A percentile compares a stretch with the other conserved stretches of the same genome.
Conservation (phyloP, 2,797 vertebrate genomes). For the Diglossa cyanea region DNA sequence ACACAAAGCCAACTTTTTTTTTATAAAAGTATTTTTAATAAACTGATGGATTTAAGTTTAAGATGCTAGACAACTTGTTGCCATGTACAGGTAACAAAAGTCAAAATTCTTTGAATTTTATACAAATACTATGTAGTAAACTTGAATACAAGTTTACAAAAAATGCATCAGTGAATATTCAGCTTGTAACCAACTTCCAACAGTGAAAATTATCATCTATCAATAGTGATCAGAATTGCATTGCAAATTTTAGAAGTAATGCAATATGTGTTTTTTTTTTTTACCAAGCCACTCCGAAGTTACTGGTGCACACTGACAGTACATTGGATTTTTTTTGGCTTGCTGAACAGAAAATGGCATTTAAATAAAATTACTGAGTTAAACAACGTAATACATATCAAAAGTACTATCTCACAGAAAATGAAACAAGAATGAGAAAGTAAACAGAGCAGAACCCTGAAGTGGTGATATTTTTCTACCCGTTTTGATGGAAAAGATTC, state of each 20-base stretch:
- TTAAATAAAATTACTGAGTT: constrained; percentile 44
- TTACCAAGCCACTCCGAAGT: constrained; percentile 42
- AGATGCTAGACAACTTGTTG: constrained; percentile 74
- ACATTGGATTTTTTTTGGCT: constrained; percentile 68
- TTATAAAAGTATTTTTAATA: constrained; percentile 81
- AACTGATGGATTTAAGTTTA: constrained; percentile 79
- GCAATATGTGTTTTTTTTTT: constrained; percentile 35
- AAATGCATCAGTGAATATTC: constrained; percentile 69
- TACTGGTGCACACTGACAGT: constrained; percentile 27
- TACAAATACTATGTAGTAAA: constrained; percentile 80
- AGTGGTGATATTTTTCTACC: constrained; percentile 69
- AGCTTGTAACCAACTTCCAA: constrained; percentile 62
- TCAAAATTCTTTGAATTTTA: constrained; percentile 75
- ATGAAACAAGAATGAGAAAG: constrained; percentile 44
- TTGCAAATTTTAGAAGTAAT: constrained; percentile 44
- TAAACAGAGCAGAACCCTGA: constrained; percentile 70
- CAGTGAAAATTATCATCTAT: constrained; percentile 39
- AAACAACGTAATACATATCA: constrained; percentile 33
- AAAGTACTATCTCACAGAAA: constrained; percentile 55
- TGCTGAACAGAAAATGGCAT: constrained; percentile 62
- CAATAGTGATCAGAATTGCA: constrained; percentile 61
- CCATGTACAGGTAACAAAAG: constrained; percentile 80
- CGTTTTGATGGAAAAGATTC: constrained; percentile 70
- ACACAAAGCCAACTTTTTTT: constrained; percentile 22
- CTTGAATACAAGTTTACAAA: constrained; percentile 75